phyloP scores from a whole-genome alignment of 1,140 invertebrate genomes.

The Nilaparvata lugens region DNA sequence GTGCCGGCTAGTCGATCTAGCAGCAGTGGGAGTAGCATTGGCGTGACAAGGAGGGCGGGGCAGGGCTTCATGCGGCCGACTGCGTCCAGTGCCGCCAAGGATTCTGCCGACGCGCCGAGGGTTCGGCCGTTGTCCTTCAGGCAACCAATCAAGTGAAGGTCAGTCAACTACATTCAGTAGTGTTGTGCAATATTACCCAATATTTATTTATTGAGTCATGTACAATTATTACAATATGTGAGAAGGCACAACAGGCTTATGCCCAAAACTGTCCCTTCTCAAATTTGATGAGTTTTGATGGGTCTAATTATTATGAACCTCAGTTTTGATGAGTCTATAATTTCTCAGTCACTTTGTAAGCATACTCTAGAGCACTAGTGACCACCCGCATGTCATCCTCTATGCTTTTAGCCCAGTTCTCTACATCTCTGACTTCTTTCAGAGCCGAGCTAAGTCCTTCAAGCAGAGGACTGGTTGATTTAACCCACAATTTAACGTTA shows the following conservation, averaged over 20 bases:
- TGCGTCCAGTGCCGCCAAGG: conserved; percentile 48
- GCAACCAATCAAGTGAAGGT: conserved; percentile 11
- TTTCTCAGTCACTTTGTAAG: too few relatives aligned
- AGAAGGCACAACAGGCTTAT: too few relatives aligned
- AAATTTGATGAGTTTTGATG: too few relatives aligned
- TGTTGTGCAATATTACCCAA: too few relatives aligned
- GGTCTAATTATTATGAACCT: too few relatives aligned
- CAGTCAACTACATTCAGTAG: not conserved
- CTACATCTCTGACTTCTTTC: conserved; percentile 97
- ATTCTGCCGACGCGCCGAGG: conserved; percentile 28
- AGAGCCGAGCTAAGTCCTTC: conserved; percentile 92
- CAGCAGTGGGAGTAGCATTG: conserved; percentile 59
- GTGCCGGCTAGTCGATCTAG: conserved; percentile 58
- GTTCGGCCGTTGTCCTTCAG: conserved; percentile 18
- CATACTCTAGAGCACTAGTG: too few relatives aligned
- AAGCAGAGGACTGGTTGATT: too few relatives aligned
- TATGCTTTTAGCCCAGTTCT: conserved; percentile 96
- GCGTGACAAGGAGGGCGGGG: conserved; percentile 34
- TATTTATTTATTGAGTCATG: too few relatives aligned
- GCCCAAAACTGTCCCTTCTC: too few relatives aligned
- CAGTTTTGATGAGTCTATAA: too few relatives aligned
- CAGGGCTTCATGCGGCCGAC: conserved; percentile 55
- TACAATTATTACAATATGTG: too few relatives aligned
- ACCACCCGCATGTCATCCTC: conserved; percentile 93
- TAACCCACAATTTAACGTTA: too few relatives aligned